Percentiles rank a stretch among this genome's conserved stretches.
Evolutionary conservation across 2,888 invertebrate species (phyloP).

Genomic region (Neria commutata): DNA sequence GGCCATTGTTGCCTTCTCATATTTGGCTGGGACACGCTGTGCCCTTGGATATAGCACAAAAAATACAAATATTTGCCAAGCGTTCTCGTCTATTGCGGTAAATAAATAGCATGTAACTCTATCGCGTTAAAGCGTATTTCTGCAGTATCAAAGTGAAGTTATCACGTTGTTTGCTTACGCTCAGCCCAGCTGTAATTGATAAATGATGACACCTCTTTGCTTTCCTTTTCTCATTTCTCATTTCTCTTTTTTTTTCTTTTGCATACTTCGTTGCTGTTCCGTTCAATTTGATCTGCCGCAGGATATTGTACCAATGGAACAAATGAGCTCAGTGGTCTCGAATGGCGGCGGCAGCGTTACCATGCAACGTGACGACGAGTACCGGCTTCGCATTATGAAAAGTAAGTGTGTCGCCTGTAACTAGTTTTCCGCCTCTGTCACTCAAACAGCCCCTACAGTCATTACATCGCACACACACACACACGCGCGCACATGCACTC

Average conservation of each 20-base stretch:
- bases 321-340: conserved; percentile 60
- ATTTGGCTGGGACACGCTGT: no score
- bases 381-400: conserved; percentile 60
- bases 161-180: no score
- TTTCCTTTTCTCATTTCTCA: background rate
- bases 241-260: conserved; percentile 10
- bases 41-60: no score
- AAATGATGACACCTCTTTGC: no score
- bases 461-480: background rate
- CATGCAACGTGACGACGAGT: conserved; percentile 61
- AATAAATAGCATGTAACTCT: no score
- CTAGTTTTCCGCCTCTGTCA: background rate
- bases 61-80: no score
- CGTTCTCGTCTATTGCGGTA: no score
- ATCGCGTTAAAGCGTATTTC: no score
- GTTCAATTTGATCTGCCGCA: conserved; percentile 38
- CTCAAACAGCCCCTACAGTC: background rate
- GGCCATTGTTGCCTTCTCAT: no score
- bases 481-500: background rate
- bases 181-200: no score
- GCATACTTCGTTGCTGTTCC: background rate
- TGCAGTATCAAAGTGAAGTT: no score
- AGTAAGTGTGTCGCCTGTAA: conserved; percentile 60
- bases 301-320: conserved; percentile 62
- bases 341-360: conserved; percentile 60